These are phyloP conservation scores for Limnodromus scolopaceus DNA, from an alignment of 2,797 vertebrate genomes.

Conservation along the genomic window DNA sequence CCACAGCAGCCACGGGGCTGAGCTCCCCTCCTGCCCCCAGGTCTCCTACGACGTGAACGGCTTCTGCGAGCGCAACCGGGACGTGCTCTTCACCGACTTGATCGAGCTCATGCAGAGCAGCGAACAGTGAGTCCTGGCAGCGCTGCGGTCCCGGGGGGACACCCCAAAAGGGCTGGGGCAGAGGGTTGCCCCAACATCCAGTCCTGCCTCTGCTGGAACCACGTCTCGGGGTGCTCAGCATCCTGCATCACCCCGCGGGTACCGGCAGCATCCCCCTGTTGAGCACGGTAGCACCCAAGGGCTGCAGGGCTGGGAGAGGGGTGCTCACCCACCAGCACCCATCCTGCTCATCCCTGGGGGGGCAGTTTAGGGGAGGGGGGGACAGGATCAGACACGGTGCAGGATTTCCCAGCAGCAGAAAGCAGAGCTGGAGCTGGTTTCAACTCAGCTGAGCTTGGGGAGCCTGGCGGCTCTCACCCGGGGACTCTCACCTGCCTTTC, in stretches of 20 bases:
- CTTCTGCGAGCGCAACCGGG: constrained; percentile 95
- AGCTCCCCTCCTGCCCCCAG: constrained; percentile 66
- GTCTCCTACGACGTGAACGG: constrained; percentile 92
- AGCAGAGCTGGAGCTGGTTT: not conserved
- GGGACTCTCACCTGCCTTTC: not conserved
- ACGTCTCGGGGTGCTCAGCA: not conserved
- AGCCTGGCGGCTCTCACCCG: not conserved
- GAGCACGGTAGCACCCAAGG: accelerated
- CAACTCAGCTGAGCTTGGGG: not conserved
- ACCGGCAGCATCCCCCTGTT: accelerated
- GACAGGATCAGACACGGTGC: accelerated
- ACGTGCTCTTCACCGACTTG: constrained; percentile 93
- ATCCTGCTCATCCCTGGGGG: not conserved
- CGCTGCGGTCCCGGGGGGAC: accelerated
- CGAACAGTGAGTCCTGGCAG: constrained; percentile 84
- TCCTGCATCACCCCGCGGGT: accelerated
- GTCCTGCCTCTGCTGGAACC: not conserved
- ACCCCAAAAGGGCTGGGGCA: not conserved
- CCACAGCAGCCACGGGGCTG: accelerated
- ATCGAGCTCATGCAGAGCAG: constrained; percentile 99
- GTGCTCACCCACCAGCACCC: not conserved
- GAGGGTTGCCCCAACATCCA: not conserved
- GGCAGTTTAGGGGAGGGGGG: accelerated
- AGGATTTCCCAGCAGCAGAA: not conserved
- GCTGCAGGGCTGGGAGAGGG: not conserved